Evolutionary conservation across 2,888 invertebrate genomes (phyloP).

Genomic region (Euzetes globulus): DNA sequence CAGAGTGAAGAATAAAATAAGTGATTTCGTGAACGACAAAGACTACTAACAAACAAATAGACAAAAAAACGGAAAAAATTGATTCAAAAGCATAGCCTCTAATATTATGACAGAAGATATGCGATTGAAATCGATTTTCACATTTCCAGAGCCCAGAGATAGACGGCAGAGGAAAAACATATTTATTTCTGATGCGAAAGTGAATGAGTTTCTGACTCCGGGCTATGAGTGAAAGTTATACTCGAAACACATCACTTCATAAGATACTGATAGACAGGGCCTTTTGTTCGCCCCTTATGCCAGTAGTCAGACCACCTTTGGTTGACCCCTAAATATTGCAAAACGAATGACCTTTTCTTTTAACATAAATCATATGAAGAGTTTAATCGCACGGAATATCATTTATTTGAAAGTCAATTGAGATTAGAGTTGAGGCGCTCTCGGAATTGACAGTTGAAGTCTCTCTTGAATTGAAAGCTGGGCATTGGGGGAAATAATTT

Average conservation of each 20-base stretch:
- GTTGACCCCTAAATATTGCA: neutral
- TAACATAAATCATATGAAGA: too few relatives aligned
- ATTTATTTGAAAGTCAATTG: too few relatives aligned
- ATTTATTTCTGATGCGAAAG: neutral
- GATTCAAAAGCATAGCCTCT: neutral
- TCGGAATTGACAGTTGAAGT: too few relatives aligned
- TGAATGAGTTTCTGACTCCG: neutral
- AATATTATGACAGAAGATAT: constrained; percentile 1
- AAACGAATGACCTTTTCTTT: neutral
- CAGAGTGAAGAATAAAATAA: neutral
- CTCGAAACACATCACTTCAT: neutral
- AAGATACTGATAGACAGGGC: neutral
- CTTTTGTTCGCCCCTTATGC: neutral
- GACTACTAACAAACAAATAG: neutral
- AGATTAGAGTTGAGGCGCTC: too few relatives aligned
- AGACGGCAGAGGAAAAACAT: neutral
- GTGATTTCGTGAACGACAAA: neutral
- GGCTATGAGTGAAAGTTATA: neutral
- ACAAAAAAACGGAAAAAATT: neutral
- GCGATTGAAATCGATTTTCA: neutral
- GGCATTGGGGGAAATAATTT: too few relatives aligned
- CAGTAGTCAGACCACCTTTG: neutral
- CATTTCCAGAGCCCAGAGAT: neutral
- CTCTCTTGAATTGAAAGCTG: too few relatives aligned
- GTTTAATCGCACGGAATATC: too few relatives aligned